Percentiles rank a stretch among this genome's conserved stretches.
Evolutionary conservation across 2,888 invertebrate genomes (phyloP).

Genomic region (Netelia fuscicornis): DNA sequence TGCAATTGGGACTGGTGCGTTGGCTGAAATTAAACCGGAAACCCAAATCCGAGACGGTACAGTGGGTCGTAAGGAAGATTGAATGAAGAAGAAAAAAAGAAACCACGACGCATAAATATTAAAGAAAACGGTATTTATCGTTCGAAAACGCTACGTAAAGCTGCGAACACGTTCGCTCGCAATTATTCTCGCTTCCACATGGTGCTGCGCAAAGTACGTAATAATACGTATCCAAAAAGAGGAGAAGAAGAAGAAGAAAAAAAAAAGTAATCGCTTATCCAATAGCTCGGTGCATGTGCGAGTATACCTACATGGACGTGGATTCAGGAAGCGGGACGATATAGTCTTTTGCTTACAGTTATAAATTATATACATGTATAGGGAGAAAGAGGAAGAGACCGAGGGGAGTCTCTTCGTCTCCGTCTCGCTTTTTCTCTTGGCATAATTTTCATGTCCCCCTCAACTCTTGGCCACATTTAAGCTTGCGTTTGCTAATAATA

Average conservation of each 20-base stretch:
- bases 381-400: background rate
- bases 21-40: too few species aligned
- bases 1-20: too few species aligned
- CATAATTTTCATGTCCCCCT: too few species aligned
- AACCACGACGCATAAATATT: background rate
- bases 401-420: background rate
- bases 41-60: too few species aligned
- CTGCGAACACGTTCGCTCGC: background rate
- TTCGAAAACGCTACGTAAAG: background rate
- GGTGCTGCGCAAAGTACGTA: conserved; percentile 8
- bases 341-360: conserved; percentile 50
- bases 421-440: too few species aligned
- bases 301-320: background rate
- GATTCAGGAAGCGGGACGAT: conserved; percentile 58
- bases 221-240: conserved; percentile 37
- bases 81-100: too few species aligned
- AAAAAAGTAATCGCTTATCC: conserved; percentile 20
- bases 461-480: too few species aligned
- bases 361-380: background rate
- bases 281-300: conserved; percentile 17
- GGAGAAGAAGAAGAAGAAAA: too few species aligned
- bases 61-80: too few species aligned
- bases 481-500: too few species aligned
- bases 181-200: conserved; percentile 20
- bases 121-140: conserved; percentile 6